A percentile compares a stretch with the other conserved stretches of the same genome.
Conservation (phyloP, 2,888 invertebrate genomes). For the Micropterix aruncella region DNA sequence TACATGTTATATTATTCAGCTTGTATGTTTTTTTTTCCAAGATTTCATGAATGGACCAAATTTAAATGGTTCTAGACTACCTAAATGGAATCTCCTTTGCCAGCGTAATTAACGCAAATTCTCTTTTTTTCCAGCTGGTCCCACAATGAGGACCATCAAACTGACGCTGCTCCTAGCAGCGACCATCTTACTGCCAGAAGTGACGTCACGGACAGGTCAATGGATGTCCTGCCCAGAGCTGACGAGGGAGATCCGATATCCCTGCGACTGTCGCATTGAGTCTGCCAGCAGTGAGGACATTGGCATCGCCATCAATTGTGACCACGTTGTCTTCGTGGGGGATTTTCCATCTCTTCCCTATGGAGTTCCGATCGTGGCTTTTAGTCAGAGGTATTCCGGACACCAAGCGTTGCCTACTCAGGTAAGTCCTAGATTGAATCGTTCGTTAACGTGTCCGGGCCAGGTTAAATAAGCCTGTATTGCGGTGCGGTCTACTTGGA, state of each 20-base stretch:
- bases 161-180: not conserved
- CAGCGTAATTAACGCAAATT: not conserved
- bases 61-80: too few species aligned
- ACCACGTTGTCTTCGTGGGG: constrained; percentile 64
- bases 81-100: too few species aligned
- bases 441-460: too few species aligned
- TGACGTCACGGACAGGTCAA: constrained; percentile 13
- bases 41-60: too few species aligned
- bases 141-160: not conserved
- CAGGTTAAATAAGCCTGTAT: too few species aligned
- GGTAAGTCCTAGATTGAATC: constrained; percentile 39
- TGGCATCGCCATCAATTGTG: constrained; percentile 64
- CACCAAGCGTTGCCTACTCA: constrained; percentile 70
- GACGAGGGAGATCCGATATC: constrained; percentile 59
- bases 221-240: constrained; percentile 68
- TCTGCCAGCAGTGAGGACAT: constrained; percentile 35
- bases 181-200: not conserved
- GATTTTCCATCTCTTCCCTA: constrained; percentile 66
- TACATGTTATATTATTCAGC: too few species aligned
- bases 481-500: too few species aligned
- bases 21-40: not conserved
- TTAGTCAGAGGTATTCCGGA: constrained; percentile 67
- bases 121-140: not conserved
- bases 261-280: constrained; percentile 43
- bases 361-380: constrained; percentile 66